Conservation (phyloP, 2,113 vertebrate genomes). For the Phalacrocorax carbo region DNA sequence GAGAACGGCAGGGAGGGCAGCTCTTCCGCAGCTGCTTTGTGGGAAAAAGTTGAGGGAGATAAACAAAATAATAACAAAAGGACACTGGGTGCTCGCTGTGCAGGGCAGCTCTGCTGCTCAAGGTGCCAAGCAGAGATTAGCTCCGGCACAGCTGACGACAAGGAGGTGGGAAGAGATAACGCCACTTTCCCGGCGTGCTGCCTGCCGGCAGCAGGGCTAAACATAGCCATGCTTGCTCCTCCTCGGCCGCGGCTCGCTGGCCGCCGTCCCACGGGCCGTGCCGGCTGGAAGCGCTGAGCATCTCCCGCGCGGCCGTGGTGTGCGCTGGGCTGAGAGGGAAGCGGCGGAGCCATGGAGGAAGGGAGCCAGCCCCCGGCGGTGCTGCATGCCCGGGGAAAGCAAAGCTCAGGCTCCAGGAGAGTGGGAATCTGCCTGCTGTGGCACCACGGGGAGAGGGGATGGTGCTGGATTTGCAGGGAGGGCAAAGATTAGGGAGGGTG, state of each 20-base stretch:
- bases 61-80: background rate
- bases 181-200: background rate
- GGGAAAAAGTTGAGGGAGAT: background rate
- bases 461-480: accelerated
- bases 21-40: accelerated
- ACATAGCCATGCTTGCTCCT: background rate
- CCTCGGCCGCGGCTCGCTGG: background rate
- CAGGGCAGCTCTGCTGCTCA: background rate
- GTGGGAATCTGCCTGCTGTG: accelerated
- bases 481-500: background rate
- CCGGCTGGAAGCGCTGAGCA: background rate
- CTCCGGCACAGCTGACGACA: background rate
- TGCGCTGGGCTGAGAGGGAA: background rate
- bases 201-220: background rate
- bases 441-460: background rate
- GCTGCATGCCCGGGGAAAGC: accelerated
- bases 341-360: accelerated
- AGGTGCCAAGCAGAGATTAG: constrained; percentile 49
- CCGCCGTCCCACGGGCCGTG: accelerated
- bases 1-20: background rate
- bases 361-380: accelerated
- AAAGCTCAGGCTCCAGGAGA: accelerated
- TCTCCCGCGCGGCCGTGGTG: accelerated
- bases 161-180: constrained; percentile 52
- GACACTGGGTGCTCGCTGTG: background rate